Evolutionary conservation across 2,888 invertebrate species (phyloP), one percentile per base, ranked within the genome.

Genomic region (Drosophila siamana): DNA sequence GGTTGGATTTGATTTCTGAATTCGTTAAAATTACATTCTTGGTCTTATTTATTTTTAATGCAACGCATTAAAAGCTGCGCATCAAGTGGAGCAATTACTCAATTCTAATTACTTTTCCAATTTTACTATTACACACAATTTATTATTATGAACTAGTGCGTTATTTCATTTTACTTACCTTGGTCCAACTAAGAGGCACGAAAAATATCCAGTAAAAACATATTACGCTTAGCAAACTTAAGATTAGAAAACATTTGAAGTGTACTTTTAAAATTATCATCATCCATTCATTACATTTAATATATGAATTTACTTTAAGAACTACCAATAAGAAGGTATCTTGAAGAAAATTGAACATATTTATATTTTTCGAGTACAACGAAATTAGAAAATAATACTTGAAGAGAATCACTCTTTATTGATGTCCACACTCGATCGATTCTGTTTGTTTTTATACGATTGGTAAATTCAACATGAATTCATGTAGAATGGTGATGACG

Each of bases 181-280:
- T 81, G 19, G 55, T 80, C 88, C 89, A 90, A 65, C 78, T 77
- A 26, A 78, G 62, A 9, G 90, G 90, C 13, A 86, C 65, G 63
- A 70, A 90, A 70, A 84, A 78, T 15, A 88, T 8, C 89, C 89
- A 90, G 62, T 88, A 90, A 15, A 75, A 24, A 16, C 43, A 24
- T 6, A 61, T 2, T 11, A 64, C 2, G 43, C 73, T 26, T 7
- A 54, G 0, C 1, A 47, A 33, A 43, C 26, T 8, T 24, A 63
- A 9, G 16, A 52, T 43, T 8, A 40, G 1, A 2, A 52, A 9
- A 30, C 6, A 11, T n/a, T 11, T 40, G 1, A 36, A 11, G 36
- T 16, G 9, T 16, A 30, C 3, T 13, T 54, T 19, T 22, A 43
- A 13, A 6, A 51, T 2, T 40, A 57, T 30, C 8, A 15, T 33